Percentiles rank a stretch among this genome's conserved stretches.
Evolutionary conservation across 2,113 vertebrate genomes (phyloP).

Genomic region (Saccopteryx bilineata): DNA sequence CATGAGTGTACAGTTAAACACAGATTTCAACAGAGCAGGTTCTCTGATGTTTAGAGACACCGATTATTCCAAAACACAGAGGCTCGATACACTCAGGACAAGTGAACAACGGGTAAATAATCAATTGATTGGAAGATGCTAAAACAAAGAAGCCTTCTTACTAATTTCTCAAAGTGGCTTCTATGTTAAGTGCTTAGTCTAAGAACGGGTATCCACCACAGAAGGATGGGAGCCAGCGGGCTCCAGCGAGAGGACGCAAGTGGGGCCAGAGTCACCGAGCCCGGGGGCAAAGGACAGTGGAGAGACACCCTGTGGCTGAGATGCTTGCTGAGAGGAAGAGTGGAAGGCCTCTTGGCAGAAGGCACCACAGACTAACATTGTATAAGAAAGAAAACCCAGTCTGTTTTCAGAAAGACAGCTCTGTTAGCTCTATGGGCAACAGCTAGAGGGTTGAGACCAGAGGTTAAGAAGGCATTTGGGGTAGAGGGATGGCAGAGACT

Average conservation of each 20-base stretch:
- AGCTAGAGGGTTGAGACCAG: not conserved
- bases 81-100: not conserved
- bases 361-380: accelerated
- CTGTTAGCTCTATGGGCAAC: not conserved
- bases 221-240: not conserved
- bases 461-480: not conserved
- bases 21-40: not conserved
- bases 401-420: not conserved
- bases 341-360: not conserved
- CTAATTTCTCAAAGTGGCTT: accelerated
- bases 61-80: not conserved
- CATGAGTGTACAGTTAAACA: not conserved
- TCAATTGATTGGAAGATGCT: accelerated
- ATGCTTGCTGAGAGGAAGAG: too few relatives aligned
- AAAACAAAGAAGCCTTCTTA: not conserved
- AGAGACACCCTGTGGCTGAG: accelerated
- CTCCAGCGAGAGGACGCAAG: too few relatives aligned
- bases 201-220: not conserved
- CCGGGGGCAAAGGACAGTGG: not conserved
- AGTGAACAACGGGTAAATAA: not conserved
- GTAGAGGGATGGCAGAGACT: not conserved
- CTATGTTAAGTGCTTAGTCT: not conserved
- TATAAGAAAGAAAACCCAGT: not conserved
- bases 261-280: not conserved
- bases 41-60: not conserved